Base-by-base conservation (phyloP, 2,797 vertebrate genomes). In the Rousettus madagascariensis region DNA sequence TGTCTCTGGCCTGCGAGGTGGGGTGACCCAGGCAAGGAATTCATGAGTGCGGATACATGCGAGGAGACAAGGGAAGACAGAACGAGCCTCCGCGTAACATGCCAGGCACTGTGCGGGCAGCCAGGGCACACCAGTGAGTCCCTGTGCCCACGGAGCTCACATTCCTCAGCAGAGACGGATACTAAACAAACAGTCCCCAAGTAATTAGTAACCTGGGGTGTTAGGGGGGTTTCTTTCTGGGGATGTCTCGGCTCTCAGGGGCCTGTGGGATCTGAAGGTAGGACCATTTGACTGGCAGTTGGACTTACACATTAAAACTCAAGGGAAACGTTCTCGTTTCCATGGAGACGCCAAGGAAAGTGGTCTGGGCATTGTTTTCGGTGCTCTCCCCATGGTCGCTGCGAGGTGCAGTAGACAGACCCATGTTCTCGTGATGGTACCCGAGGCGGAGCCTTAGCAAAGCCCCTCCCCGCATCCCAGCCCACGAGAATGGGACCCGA, bases 21-120 rank as follows among this genome's bases (percentile, higher is more conserved):
- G 30, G 30, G 2, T 30, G 4, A 24, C 11, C 9, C 8, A 5
- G 22, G n/a, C 49, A 53, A 28, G 57, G 20, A 78, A 36, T 43
- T 46, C 22, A 15, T 2, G n/a, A 59, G 12, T 36, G n/a, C 1
- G 0, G 30, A 1, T 10, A 13, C 10, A 24, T 49, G 57, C 5
- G 33, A 41, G 36, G 26, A 10, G 9, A 57, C n/a, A 38, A 41
- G 6, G 66, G 53, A 75, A 28, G 11, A 24, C 36, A 75, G 68
- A 36, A 55, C 22, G 43, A 59, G 43, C 71, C 12, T 17, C 33
- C 19, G 12, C n/a, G 26, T 53, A 49, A 10, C 36, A 17, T 36
- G 24, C 63, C 41, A 3, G 22, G 3, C 0, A 0, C 12, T 53
- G 36, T 80, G 43, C 22, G 13, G 6, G 46, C 5, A 30, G 9